Evolutionary conservation across 2,888 invertebrate genomes (phyloP), one percentile per base, ranked within the genome.

Genomic region (Azorinus chamasolen): DNA sequence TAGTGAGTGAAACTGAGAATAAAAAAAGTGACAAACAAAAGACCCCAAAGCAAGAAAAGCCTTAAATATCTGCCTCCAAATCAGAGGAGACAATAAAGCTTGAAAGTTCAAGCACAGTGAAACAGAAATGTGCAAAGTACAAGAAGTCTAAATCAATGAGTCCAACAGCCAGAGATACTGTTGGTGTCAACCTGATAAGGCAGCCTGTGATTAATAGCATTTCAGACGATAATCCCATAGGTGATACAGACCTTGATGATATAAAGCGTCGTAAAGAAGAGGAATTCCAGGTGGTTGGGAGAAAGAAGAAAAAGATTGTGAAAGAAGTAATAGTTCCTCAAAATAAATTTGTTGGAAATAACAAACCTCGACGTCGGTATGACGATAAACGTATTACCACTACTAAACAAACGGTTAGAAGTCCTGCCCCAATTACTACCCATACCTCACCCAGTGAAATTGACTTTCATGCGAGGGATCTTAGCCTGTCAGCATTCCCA

Each of bases 401-500:
- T 39, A 39, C 75, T 16, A 45, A 57, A 41, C 25, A 59, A 16
- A 70, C 58, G 39, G 66, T 66, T 63, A 81, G 68, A 63, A 25
- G 70, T 32, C 73, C 74, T 0, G 59, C 82, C 16, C 55, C 63
- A 6, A 18, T 39, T 58, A 59, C 54, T 63, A 63, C 70, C 41
- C 61, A 51, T 62, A 27, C 18, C 46, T 46, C 59, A 5, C 55
- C 54, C 18, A 63, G 55, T 58, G 70, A 75, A 46, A 64, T 45
- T 63, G 62, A 84, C 46, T 58, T 45, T 37, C 68, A 70, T 48
- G 64, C 74, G 46, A 74, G 88, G 50, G 90, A 90, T 70, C 81
- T 91, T 32, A 91, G 91, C 71, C 90, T 87, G n/a, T 89, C 90
- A 18, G 81, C 90, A 46, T 91, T 91, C 71, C 91, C 91, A 48